Percentiles rank a stretch among this genome's conserved stretches.
These are phyloP conservation scores for Pyrgus malvae DNA, from an alignment of 2,888 invertebrate genomes.

Conservation along the genomic window DNA sequence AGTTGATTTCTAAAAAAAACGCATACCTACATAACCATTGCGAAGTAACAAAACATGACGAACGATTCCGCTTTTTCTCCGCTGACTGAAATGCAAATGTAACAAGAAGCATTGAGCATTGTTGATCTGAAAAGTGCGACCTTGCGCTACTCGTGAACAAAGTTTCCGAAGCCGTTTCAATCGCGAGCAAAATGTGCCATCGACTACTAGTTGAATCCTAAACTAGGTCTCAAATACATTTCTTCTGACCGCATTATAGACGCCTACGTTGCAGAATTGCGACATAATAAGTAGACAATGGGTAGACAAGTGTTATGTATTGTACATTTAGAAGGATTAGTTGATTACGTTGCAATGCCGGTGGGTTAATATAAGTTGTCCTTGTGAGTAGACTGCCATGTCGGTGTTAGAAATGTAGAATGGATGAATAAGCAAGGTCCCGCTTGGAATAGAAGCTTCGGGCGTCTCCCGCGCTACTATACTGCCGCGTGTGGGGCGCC, in stretches of 20 bases:
- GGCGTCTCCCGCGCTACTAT: conserved; percentile 66
- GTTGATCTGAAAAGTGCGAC: conserved; percentile 3
- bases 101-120: conserved; percentile 1
- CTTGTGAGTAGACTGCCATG: conserved; percentile 10
- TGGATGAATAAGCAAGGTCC: conserved; percentile 62
- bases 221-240: conserved; percentile 16
- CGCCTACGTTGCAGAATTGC: conserved; percentile 15
- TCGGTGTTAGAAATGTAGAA: conserved; percentile 27
- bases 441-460: conserved; percentile 69
- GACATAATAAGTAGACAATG: conserved; percentile 20
- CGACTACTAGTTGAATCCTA: conserved; percentile 8
- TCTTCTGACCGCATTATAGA: conserved; percentile 18
- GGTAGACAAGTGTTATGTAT: conserved; percentile 17
- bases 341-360: not conserved
- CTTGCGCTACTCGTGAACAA: conserved; percentile 7
- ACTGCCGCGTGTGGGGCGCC: conserved; percentile 73
- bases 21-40: no score
- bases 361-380: conserved; percentile 9
- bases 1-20: no score
- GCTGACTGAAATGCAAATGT: no score
- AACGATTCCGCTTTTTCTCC: no score
- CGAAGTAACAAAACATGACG: no score
- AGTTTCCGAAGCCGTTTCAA: conserved; percentile 1
- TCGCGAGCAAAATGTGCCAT: conserved; percentile 1
- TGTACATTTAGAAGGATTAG: conserved; percentile 11